Evolutionary conservation across 30 jellyfish, hydroid and myxozoan genomes (phyloP).

Genomic region (Pseudorhiza aurosa): DNA sequence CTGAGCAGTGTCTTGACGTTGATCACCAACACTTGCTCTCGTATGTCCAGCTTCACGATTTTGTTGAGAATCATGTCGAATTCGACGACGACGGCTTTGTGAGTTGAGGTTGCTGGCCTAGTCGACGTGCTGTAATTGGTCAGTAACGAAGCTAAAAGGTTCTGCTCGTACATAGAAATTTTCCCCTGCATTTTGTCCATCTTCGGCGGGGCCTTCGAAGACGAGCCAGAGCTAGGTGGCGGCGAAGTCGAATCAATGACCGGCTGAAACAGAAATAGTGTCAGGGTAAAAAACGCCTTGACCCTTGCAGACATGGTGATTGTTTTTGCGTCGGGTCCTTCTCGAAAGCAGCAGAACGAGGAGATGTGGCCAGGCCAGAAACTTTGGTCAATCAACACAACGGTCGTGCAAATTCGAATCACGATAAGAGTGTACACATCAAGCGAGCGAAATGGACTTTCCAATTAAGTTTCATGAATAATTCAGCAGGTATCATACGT

Average conservation of each 20-base stretch:
- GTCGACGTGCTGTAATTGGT: slow-evolving; percentile 42
- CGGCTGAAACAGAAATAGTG: background rate
- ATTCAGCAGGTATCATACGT: slow-evolving; percentile 4
- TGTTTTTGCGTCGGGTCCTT: no score
- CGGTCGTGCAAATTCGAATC: background rate
- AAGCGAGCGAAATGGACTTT: background rate
- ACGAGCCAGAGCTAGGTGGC: background rate
- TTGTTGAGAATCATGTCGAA: slow-evolving; percentile 39
- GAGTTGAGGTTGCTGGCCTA: slow-evolving; percentile 62
- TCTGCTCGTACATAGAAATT: slow-evolving; percentile 43
- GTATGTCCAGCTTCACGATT: slow-evolving; percentile 49
- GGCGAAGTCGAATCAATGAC: background rate
- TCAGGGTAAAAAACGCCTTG: background rate
- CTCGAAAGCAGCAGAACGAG: no score
- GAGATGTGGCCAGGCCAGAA: no score
- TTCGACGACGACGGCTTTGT: slow-evolving; percentile 34
- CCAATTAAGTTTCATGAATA: background rate
- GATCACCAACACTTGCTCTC: slow-evolving; percentile 45
- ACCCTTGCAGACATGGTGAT: no score
- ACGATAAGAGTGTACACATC: background rate
- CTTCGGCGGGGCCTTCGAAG: background rate
- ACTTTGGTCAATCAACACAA: no score
- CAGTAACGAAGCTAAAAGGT: slow-evolving; percentile 11
- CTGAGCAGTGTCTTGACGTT: slow-evolving; percentile 11
- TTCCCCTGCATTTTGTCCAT: slow-evolving; percentile 2